These are phyloP conservation scores for Syngnathus floridae DNA, from an alignment of 2,113 vertebrate genomes.

Conservation along the genomic window DNA sequence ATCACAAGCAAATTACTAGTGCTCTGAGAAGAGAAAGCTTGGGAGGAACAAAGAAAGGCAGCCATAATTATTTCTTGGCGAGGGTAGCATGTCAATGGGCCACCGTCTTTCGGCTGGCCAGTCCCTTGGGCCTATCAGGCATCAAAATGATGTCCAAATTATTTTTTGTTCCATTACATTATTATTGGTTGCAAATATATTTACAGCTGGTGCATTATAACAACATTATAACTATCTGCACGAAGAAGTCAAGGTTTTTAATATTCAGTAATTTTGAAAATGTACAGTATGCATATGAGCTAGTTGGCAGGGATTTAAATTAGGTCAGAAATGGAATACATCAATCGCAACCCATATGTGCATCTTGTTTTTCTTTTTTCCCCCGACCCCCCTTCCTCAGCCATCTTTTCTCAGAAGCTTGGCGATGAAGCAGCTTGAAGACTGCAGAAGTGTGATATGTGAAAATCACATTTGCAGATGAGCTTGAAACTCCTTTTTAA, in stretches of 20 bases:
- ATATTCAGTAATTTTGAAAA: constrained; percentile 71
- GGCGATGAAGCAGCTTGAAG: constrained; percentile 71
- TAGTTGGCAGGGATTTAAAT: constrained; percentile 76
- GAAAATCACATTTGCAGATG: constrained; percentile 81
- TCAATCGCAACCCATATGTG: constrained; percentile 77
- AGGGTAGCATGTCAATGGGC: constrained; percentile 74
- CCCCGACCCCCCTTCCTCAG: constrained; percentile 43
- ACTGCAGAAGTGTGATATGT: constrained; percentile 77
- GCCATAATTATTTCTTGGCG: constrained; percentile 75
- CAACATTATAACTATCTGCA: constrained; percentile 74
- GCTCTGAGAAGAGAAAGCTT: constrained; percentile 63
- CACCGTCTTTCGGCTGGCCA: constrained; percentile 65
- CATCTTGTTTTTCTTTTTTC: constrained; percentile 54
- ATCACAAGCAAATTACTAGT: constrained; percentile 74
- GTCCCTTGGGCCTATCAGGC: constrained; percentile 67
- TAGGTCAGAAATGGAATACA: constrained; percentile 78
- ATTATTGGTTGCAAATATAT: constrained; percentile 58
- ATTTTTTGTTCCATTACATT: constrained; percentile 68
- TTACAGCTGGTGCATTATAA: constrained; percentile 68
- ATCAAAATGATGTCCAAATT: constrained; percentile 77
- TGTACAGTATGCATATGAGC: constrained; percentile 78
- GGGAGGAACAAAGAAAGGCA: constrained; percentile 73
- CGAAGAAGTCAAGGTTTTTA: constrained; percentile 62
- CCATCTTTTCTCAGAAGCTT: constrained; percentile 71
- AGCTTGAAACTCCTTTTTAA: constrained; percentile 79